phyloP scores from a whole-genome alignment of 2,888 invertebrate species.

The Cantharis rustica region DNA sequence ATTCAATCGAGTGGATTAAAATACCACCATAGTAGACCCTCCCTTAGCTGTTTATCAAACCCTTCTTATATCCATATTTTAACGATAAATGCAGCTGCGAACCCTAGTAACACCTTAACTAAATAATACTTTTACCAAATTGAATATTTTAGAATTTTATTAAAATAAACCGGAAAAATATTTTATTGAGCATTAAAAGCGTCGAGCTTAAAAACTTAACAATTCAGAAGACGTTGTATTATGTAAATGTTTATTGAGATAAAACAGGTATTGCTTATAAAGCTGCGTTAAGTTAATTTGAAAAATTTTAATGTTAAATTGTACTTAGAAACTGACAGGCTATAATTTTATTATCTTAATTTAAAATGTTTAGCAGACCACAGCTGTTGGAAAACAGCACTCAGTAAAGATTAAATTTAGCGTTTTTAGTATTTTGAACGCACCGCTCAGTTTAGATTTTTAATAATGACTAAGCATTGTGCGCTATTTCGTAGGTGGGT shows the following conservation, averaged over 20 bases:
- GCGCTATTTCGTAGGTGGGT: not conserved
- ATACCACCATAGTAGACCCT: slow-evolving; percentile 37
- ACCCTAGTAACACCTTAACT: slow-evolving; percentile 26
- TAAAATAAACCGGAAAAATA: not conserved
- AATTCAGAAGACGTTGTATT: not conserved
- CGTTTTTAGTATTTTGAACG: not conserved
- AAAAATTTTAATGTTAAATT: not conserved
- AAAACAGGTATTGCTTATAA: not conserved
- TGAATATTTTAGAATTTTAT: not conserved
- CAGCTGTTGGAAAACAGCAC: not conserved
- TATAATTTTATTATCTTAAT: not conserved
- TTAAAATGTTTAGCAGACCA: not conserved
- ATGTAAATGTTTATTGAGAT: not conserved
- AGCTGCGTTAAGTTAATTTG: not conserved
- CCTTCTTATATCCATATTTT: slow-evolving; percentile 37
- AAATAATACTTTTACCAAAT: slow-evolving; percentile 4
- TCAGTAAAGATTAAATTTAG: not conserved
- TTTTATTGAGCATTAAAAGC: not conserved
- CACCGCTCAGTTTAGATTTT: not conserved
- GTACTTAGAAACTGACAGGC: not conserved
- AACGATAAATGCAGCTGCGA: slow-evolving; percentile 32
- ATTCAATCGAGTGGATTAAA: slow-evolving; percentile 40
- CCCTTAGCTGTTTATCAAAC: slow-evolving; percentile 37
- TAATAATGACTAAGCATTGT: not conserved
- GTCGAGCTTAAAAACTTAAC: not conserved